A percentile compares a stretch with the other conserved stretches of the same genome.
phyloP scores from a whole-genome alignment of 1,140 invertebrate genomes.

The Drosophila obscura region DNA sequence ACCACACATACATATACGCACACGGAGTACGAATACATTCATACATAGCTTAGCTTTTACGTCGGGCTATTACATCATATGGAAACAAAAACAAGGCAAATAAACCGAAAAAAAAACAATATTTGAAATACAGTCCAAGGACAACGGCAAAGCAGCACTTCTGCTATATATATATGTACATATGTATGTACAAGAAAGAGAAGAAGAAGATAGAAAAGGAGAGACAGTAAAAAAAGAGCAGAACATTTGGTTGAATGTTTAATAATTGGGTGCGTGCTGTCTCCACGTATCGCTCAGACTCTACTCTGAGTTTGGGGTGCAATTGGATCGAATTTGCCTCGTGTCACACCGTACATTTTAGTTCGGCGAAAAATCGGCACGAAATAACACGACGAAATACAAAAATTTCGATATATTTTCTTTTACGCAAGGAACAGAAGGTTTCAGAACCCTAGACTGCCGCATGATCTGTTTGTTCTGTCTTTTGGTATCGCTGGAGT shows the following conservation, averaged over 20 bases:
- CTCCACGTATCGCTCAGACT: too few relatives aligned
- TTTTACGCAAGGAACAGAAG: too few relatives aligned
- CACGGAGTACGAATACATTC: not conserved
- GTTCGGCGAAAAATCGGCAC: too few relatives aligned
- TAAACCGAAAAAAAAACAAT: conserved; percentile 43
- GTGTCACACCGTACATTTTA: too few relatives aligned
- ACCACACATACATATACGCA: not conserved
- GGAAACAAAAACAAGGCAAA: conserved; percentile 31
- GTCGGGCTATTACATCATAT: conserved; percentile 51
- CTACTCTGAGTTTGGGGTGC: too few relatives aligned
- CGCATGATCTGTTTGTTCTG: too few relatives aligned
- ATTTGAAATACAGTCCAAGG: conserved; percentile 44
- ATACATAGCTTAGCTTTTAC: conserved; percentile 19
- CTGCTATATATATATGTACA: not conserved
- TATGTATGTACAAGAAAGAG: conserved; percentile 16
- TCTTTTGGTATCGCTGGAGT: too few relatives aligned
- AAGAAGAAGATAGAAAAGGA: conserved; percentile 16
- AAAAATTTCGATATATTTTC: too few relatives aligned
- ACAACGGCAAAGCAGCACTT: conserved; percentile 13
- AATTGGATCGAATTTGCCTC: too few relatives aligned
- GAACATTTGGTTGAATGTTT: conserved; percentile 24
- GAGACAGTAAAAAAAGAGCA: not conserved
- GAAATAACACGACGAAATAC: too few relatives aligned
- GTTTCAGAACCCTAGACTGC: too few relatives aligned
- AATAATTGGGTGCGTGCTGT: conserved; percentile 8